phyloP scores from a whole-genome alignment of 2,797 vertebrate species.

The Oryzias dopingdopingensis region DNA sequence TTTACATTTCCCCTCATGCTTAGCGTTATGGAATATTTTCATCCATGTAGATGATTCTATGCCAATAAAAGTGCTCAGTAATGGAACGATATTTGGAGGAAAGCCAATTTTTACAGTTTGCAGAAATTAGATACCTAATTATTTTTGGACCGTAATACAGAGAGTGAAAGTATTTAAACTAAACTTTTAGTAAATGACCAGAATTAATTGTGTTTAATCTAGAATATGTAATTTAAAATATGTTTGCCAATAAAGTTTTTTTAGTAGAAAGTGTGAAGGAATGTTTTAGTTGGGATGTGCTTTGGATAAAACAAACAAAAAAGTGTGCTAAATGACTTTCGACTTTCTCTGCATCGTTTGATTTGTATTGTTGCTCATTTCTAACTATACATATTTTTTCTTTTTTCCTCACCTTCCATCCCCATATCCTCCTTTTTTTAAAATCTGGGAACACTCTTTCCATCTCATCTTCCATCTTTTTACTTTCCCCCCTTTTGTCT shows the following conservation, averaged over 20 bases:
- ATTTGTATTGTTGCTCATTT: neutral
- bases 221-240: too few relatives aligned
- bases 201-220: too few relatives aligned
- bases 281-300: neutral
- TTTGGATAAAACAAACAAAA: neutral
- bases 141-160: too few relatives aligned
- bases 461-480: neutral
- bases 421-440: conserved; percentile 3
- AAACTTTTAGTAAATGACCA: too few relatives aligned
- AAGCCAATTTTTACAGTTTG: too few relatives aligned
- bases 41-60: neutral
- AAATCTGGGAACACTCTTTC: neutral
- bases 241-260: too few relatives aligned
- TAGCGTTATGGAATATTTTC: conserved; percentile 1
- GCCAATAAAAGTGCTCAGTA: neutral
- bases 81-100: neutral
- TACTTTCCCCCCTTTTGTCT: conserved; percentile 2
- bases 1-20: conserved; percentile 16
- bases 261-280: neutral
- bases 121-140: too few relatives aligned
- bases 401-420: neutral
- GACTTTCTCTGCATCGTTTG: neutral
- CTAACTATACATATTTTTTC: neutral
- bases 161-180: too few relatives aligned
- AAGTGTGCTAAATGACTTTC: neutral